A percentile compares a stretch with the other conserved stretches of the same genome.
phyloP scores from a whole-genome alignment of 2,797 vertebrate species.

The Cryptoprocta ferox region DNA sequence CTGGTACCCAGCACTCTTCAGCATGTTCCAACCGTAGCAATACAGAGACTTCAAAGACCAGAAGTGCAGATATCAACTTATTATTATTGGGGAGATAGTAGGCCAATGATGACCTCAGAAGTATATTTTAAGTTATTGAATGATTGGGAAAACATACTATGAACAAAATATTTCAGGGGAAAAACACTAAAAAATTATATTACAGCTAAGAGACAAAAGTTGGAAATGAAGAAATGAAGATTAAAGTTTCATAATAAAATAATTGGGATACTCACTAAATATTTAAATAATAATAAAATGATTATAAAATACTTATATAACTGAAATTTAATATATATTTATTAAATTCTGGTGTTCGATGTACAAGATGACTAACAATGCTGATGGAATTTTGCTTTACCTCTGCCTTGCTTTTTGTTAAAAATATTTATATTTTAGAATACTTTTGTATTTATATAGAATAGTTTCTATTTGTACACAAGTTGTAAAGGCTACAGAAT shows the following conservation, averaged over 20 bases:
- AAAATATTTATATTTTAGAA: neutral
- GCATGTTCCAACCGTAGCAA: neutral
- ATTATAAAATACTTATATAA: neutral
- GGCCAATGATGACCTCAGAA: neutral
- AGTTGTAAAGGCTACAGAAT: neutral
- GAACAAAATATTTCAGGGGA: neutral
- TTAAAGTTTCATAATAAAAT: neutral
- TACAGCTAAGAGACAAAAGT: neutral
- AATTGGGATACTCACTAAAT: neutral
- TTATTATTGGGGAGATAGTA: neutral
- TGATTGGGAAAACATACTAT: neutral
- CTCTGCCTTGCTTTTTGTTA: neutral
- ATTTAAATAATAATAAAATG: neutral
- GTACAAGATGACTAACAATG: neutral
- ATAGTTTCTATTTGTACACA: neutral
- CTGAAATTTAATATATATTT: neutral
- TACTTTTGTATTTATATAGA: neutral
- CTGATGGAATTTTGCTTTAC: neutral
- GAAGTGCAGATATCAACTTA: neutral
- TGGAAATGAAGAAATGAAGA: neutral
- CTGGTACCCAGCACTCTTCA: neutral
- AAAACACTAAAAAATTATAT: neutral
- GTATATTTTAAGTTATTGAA: neutral
- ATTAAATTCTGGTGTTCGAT: neutral
- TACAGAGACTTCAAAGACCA: neutral